Evolutionary conservation across 2,888 invertebrate species (phyloP).

Genomic region (Cloeon dipterum): DNA sequence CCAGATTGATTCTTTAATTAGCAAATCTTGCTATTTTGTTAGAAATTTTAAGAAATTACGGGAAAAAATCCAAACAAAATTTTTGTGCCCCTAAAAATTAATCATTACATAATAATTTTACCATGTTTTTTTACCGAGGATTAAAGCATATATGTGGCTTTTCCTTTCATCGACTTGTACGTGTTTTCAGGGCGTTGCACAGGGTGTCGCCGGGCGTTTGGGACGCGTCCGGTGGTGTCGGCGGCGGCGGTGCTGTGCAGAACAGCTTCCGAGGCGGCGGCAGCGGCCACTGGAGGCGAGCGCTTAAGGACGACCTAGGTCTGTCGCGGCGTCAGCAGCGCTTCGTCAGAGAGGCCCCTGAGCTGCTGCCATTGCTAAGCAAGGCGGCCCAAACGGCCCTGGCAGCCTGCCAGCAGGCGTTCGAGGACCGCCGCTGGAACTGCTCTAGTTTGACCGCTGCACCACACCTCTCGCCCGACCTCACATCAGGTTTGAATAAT

Average conservation of each 20-base stretch:
- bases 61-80: no score
- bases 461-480: conserved; percentile 49
- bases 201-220: neutral
- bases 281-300: conserved; percentile 10
- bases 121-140: no score
- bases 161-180: no score
- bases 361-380: conserved; percentile 46
- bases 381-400: conserved; percentile 41
- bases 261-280: conserved; percentile 3
- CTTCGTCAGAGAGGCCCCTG: conserved; percentile 13
- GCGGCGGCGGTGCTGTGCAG: neutral
- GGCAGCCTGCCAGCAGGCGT: conserved; percentile 43
- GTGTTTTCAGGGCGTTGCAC: neutral
- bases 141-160: no score
- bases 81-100: no score
- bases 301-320: conserved; percentile 10
- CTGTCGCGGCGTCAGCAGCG: conserved; percentile 11
- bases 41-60: no score
- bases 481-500: conserved; percentile 49
- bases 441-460: conserved; percentile 51
- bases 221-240: neutral
- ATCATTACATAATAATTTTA: no score
- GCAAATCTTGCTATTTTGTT: no score
- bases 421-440: conserved; percentile 58
- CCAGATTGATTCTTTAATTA: no score